Base-by-base conservation (phyloP, 2,888 invertebrate genomes). In the Diplolepis rosae region DNA sequence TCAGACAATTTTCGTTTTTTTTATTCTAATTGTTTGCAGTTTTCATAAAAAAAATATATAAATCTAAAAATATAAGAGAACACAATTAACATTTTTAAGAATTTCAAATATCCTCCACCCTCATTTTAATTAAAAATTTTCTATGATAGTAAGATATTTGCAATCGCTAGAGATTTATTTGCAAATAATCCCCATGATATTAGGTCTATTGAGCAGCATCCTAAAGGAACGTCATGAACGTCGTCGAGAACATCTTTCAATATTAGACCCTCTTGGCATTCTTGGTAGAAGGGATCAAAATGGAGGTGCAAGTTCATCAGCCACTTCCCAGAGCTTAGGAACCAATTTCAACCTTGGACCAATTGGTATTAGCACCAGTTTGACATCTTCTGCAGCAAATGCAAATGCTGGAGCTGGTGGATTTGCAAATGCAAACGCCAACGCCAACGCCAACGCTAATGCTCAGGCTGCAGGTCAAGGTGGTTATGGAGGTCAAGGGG, bases 261-360 rank as follows among this genome's bases (percentile, higher is more conserved):
- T 11, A 13, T 73, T 86, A 71, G 85, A 87, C 30, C 86, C 87
- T 0, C 73, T 87, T 27, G 85, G 85, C 9, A 15, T 87, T 0
- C 81, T 87, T 50, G n/a, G 56, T 27, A 35, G 56, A 11, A 54
- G 3, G 11, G 71, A 66, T 1, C 32, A 45, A 11, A 15, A 42
- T 7, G 48, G 32, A 4, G 65, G 5, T 2, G 39, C 66, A 2
- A 69, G 74, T 0, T 79, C 85, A 0, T 39, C 71, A 13, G 79
- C 82, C 48, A 72, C 79, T 1, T 68, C 84, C 13, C 77, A 81
- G 0, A 72, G 78, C 2, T n/a, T 83, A 3, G 78, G 78, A 22
- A 80, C 78, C 4, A 79, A 70, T 35, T 72, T 87, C 2, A 80
- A 82, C 50, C 48, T 87, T 4, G 87, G 87, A 1, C 84, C 83